Evolutionary conservation across 2,113 vertebrate species (phyloP).

Genomic region (Camelus bactrianus): DNA sequence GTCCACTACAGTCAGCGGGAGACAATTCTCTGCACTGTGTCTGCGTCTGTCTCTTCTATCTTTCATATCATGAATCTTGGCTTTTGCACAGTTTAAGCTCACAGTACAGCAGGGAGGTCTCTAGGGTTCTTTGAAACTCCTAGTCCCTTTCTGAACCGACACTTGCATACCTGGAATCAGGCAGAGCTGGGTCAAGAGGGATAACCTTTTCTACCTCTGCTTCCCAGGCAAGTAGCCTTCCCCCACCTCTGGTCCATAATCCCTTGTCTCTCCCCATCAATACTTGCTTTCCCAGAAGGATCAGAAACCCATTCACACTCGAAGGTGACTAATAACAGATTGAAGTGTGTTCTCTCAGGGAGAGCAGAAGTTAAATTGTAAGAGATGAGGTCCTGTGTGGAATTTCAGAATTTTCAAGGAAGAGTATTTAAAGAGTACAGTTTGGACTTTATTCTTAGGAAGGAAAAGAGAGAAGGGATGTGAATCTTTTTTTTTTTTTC

Average conservation of each 20-base stretch:
- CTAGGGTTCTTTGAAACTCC: not conserved
- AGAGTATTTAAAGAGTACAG: not conserved
- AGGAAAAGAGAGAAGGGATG: not conserved
- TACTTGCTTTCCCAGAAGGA: conserved; percentile 18
- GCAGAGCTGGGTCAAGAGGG: not conserved
- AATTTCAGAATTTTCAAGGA: not conserved
- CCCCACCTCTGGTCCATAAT: not conserved
- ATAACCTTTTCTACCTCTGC: not conserved
- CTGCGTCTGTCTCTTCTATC: not conserved
- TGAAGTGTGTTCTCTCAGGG: not conserved
- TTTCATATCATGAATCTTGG: not conserved
- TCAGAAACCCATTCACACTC: conserved; percentile 28
- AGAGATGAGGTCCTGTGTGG: not conserved
- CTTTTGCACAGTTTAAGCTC: not conserved
- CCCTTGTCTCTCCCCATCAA: not conserved
- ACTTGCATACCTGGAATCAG: not conserved
- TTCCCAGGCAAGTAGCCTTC: not conserved
- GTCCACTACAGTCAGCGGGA: not conserved
- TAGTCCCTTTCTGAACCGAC: not conserved
- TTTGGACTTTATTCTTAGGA: not conserved
- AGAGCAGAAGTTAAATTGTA: conserved; percentile 9
- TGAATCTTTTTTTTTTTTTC: not conserved
- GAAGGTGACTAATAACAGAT: conserved; percentile 28
- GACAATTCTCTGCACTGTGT: not conserved
- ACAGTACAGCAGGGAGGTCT: not conserved